phyloP scores from a whole-genome alignment of 2,888 invertebrate genomes.

The Xylota sylvarum region DNA sequence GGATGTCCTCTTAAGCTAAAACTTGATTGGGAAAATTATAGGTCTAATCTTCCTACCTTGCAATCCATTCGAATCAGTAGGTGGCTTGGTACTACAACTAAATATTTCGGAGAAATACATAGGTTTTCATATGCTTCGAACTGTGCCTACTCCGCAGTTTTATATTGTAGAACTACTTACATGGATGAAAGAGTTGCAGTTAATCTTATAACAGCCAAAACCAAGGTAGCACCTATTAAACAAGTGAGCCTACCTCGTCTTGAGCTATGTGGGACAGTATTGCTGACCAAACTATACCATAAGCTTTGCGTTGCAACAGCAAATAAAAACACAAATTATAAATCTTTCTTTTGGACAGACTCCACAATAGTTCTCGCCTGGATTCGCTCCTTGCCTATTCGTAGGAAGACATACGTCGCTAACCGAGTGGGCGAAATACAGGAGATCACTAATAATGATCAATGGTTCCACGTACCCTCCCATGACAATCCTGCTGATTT shows the following conservation, averaged over 20 bases:
- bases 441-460: slow-evolving; percentile 28
- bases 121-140: neutral
- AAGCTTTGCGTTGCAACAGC: no score
- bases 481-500: slow-evolving; percentile 75
- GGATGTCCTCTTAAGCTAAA: no score
- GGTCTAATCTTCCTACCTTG: no score
- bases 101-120: neutral
- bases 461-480: slow-evolving; percentile 75
- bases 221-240: slow-evolving; percentile 45
- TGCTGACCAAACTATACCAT: slow-evolving; percentile 24
- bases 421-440: slow-evolving; percentile 75
- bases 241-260: no score
- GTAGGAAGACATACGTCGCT: slow-evolving; percentile 67
- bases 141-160: slow-evolving; percentile 52
- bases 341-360: no score
- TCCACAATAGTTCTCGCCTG: slow-evolving; percentile 38
- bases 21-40: no score
- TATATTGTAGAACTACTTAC: slow-evolving; percentile 31
- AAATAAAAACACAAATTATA: no score
- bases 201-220: slow-evolving; percentile 17
- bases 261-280: slow-evolving; percentile 65
- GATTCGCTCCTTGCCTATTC: slow-evolving; percentile 65
- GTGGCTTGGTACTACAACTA: no score
- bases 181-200: slow-evolving; percentile 1
- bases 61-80: no score